Evolutionary conservation across 64 coral and sea anemone species (phyloP), one percentile per base, ranked within the genome.

Genomic region (Astreopora myriophthalma): DNA sequence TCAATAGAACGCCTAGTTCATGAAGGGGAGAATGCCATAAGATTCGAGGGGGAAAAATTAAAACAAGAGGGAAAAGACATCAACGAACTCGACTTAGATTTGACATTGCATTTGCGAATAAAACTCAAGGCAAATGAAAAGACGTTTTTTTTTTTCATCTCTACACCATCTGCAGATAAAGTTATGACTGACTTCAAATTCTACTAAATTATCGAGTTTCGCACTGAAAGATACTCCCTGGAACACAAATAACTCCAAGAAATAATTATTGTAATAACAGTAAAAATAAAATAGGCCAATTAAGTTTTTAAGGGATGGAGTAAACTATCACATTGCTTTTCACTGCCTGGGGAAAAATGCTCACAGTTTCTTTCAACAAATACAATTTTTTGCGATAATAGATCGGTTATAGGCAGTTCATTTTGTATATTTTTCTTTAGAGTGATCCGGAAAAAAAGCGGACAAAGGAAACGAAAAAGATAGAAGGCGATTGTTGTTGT

Each of bases 231-330:
- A 73, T 32, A 34, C 3, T 14, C 70, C 33, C 33, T 37, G 16
- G 33, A 73, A 73, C 29, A 24, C 34, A 83, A 64, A 64, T 83
- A 64, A 64, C 55, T 33, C 3, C 79, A 11, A 65, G 31, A 83
- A 83, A 65, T 83, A 83, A 83, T 83, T 64, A 83, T 83, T n/a
- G 26, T 83, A 64, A 83, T 62, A 83, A 83, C 22, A 65, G 79
- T 83, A 83, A 65, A 37, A 60, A 25, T 16, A 83, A 83, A 83
- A 65, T 83, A 65, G 57, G 79, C 79, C 79, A 83, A 83, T 83
- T 83, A 83, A 83, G 79, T 38, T 65, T 83, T 83, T 64, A 83
- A 63, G 57, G 51, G n/a, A 83, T 20, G 79, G 34, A 34, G 57
- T 55, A 83, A 83, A 83, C 79, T 83, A 64, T 64, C 19, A 83